Evolutionary conservation across 2,113 vertebrate species (phyloP).

Genomic region (Phrynocephalus versicolor): DNA sequence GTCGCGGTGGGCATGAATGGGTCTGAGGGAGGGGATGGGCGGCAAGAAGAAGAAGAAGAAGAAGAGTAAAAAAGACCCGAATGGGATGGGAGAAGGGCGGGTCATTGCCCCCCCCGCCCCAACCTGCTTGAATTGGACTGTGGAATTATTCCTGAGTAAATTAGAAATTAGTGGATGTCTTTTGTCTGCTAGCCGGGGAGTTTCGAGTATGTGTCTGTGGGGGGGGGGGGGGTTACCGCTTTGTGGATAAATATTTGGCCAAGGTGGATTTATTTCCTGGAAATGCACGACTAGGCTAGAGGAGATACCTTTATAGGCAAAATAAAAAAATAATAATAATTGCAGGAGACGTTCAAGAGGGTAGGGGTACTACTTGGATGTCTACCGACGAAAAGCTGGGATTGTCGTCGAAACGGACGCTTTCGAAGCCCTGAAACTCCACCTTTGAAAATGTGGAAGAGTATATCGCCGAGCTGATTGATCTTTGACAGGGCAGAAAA

Average conservation of each 20-base stretch:
- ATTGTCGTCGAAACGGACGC: no score
- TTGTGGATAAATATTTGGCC: neutral
- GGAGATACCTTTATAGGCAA: no score
- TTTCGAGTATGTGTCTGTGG: no score
- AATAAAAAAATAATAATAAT: no score
- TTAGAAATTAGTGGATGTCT: no score
- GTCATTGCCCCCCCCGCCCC: neutral
- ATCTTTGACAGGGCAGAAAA: neutral
- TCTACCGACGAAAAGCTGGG: no score
- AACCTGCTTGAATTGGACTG: no score
- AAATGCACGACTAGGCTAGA: no score
- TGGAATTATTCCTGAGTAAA: no score
- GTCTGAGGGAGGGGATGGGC: neutral
- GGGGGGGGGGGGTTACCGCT: no score
- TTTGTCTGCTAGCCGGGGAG: no score
- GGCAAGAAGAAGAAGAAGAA: neutral
- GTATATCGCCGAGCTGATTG: neutral
- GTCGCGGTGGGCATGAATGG: neutral
- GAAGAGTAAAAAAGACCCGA: neutral
- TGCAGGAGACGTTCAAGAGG: neutral
- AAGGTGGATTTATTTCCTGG: neutral
- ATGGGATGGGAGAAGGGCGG: neutral
- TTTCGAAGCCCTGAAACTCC: neutral
- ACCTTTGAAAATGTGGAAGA: neutral
- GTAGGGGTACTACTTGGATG: no score